These are phyloP conservation scores for Cabera pusaria DNA, from an alignment of 2,888 invertebrate species.

Conservation along the genomic window DNA sequence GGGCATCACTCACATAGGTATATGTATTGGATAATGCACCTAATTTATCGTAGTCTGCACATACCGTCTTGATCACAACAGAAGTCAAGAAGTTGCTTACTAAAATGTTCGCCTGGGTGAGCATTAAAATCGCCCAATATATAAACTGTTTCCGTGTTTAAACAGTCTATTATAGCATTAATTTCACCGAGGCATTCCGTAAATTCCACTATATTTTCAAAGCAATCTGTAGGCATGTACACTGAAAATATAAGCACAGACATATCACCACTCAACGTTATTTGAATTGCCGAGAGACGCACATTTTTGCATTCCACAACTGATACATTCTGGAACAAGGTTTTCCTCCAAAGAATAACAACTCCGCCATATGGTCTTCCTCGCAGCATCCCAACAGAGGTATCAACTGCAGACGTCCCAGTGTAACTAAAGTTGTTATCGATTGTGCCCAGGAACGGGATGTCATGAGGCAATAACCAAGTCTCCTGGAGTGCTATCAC, in stretches of 20 bases:
- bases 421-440: slow-evolving; percentile 27
- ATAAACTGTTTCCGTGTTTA: slow-evolving; percentile 22
- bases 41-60: slow-evolving; percentile 25
- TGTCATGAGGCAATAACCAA: slow-evolving; percentile 33
- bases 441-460: slow-evolving; percentile 25
- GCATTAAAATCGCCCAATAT: too few species aligned
- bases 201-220: slow-evolving; percentile 30
- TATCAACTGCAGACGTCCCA: slow-evolving; percentile 35
- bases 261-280: slow-evolving; percentile 5
- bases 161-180: slow-evolving; percentile 22
- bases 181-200: slow-evolving; percentile 27
- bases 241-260: slow-evolving; percentile 29
- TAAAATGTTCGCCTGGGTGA: slow-evolving; percentile 26
- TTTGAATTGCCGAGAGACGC: slow-evolving; percentile 22
- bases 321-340: slow-evolving; percentile 24
- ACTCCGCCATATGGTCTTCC: slow-evolving; percentile 27
- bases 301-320: slow-evolving; percentile 27
- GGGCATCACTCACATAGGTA: slow-evolving; percentile 29
- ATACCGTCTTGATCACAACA: slow-evolving; percentile 31
- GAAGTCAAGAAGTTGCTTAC: slow-evolving; percentile 21
- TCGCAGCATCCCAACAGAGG: slow-evolving; percentile 24
- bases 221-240: slow-evolving; percentile 34
- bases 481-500: slow-evolving; percentile 33
- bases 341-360: slow-evolving; percentile 34
- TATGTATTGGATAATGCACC: slow-evolving; percentile 15